Conservation (phyloP, 2,797 vertebrate species). For the Anguilla megastoma region DNA sequence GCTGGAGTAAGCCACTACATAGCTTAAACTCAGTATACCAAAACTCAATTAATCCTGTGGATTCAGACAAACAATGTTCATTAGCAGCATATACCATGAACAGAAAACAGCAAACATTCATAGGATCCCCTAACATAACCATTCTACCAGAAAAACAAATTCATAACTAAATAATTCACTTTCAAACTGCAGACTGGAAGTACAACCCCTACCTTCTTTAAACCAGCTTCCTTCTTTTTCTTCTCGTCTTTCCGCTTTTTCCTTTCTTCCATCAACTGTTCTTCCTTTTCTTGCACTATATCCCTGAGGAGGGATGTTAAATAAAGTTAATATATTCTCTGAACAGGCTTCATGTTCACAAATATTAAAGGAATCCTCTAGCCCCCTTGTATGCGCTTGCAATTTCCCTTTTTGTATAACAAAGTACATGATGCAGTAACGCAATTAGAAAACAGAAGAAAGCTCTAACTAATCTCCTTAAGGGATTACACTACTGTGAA, state of each 20-base stretch:
- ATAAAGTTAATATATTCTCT: constrained; percentile 24
- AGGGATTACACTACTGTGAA: constrained; percentile 64
- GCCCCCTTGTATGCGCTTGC: constrained; percentile 24
- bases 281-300: constrained; percentile 84
- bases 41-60: neutral
- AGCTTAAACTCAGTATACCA: neutral
- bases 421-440: constrained; percentile 42
- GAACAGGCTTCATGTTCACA: constrained; percentile 28
- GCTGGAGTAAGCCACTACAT: neutral
- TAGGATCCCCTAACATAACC: neutral
- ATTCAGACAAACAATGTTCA: neutral
- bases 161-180: constrained; percentile 11
- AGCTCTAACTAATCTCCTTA: constrained; percentile 73
- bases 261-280: constrained; percentile 96
- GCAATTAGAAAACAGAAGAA: constrained; percentile 66
- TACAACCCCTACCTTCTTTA: constrained; percentile 73
- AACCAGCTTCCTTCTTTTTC: constrained; percentile 81
- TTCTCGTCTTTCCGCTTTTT: constrained; percentile 86
- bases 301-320: constrained; percentile 69
- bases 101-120: neutral
- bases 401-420: constrained; percentile 20
- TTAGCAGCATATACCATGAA: neutral
- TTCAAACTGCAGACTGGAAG: neutral
- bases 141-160: neutral
- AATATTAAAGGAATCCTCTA: constrained; percentile 17